Evolutionary conservation across 2,888 invertebrate species (phyloP).

Genomic region (Iphiclides podalirius): DNA sequence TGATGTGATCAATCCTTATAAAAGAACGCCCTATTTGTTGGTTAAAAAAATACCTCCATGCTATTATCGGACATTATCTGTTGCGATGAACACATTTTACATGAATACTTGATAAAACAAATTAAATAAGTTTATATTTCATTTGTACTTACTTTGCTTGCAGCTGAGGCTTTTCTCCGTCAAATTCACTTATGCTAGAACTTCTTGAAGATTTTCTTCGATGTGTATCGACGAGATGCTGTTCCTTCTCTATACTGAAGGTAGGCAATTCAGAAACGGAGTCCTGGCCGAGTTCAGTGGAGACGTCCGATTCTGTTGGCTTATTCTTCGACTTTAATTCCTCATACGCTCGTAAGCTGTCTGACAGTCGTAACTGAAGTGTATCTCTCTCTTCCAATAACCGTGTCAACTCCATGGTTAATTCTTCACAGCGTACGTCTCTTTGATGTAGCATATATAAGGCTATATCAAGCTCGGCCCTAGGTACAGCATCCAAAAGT

Average conservation of each 20-base stretch:
- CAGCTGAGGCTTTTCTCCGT: conserved; percentile 64
- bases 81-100: no score
- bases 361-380: conserved; percentile 89
- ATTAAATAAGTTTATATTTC: no score
- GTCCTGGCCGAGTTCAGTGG: conserved; percentile 49
- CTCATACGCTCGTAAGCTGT: conserved; percentile 88
- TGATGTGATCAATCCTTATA: no score
- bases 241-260: conserved; percentile 51
- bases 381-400: conserved; percentile 92
- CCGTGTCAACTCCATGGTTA: conserved; percentile 90
- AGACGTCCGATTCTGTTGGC: conserved; percentile 43
- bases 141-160: conserved; percentile 66
- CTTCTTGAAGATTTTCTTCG: conserved; percentile 60
- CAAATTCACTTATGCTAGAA: conserved; percentile 65
- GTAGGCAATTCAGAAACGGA: conserved; percentile 50
- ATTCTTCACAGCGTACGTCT: conserved; percentile 91
- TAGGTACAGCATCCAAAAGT: conserved; percentile 61
- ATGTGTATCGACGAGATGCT: conserved; percentile 58
- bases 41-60: not conserved
- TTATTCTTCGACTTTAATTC: conserved; percentile 55
- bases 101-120: no score
- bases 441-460: conserved; percentile 92
- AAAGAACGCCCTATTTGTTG: no score
- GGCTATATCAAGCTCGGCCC: conserved; percentile 88
- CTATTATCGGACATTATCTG: no score